Evolutionary conservation across 2,113 vertebrate species (phyloP), one percentile per base, ranked within the genome.

Genomic region (Origma solitaria): DNA sequence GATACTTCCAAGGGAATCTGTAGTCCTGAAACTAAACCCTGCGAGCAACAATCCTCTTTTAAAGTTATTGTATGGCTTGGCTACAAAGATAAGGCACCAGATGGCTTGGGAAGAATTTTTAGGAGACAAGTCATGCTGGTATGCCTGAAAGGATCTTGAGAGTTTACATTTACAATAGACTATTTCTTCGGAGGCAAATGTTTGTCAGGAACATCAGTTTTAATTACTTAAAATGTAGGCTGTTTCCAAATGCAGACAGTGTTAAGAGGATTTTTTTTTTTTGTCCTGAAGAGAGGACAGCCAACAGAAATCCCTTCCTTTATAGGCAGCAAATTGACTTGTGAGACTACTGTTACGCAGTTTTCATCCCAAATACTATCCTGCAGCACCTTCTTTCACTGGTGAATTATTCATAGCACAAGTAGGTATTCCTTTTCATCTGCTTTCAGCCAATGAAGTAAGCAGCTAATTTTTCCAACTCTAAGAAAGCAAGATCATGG

Each of bases 41-140:
- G 51, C 13, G 27, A 93, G 83, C 94, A 94, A 47, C 81, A 85
- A 77, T 57, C 72, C 79, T 91, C 85, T 90, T 93, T 86, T 76
- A 95, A 97, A 98, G 95, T 97, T 95, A 82, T 11, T 95, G 94
- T 97, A 84, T 89, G 64, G 71, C 66, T 95, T 97, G 96, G 89
- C 95, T 88, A 77, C 86, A 92, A 95, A 96, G 93, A 97, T 94
- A 94, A 92, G 96, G 58, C 84, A 93, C 96, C 96, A 97, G 96
- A 94, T 95, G 94, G 95, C 88, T 97, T 96, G 83, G 70, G 88
- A 97, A 96, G 95, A 96, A 94, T 95, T 97, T 97, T 96, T 97
- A 96, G 96, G 93, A 97, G 94, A 88, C 7, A 53, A 44, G 64
- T 94, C 82, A 15, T 76, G 75, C 70, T 97, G 70, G 94, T 96